Base-by-base conservation (phyloP, 1,140 invertebrate species). In the Papilio polyxenes region DNA sequence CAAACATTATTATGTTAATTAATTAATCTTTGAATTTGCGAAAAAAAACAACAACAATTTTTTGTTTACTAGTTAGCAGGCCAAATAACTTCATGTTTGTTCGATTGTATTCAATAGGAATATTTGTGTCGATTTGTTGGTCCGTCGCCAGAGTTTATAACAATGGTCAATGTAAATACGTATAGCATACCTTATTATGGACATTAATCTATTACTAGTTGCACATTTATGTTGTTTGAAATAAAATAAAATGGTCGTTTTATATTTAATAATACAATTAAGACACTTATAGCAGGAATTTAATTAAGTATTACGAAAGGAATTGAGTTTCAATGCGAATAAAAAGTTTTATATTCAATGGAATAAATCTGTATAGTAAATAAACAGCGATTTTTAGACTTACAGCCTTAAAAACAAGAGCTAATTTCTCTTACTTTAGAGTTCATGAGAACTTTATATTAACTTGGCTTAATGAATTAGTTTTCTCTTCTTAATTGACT, bases 401-500 rank as follows among this genome's bases (percentile, higher is more conserved):
- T 0, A 15, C 7, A 10, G 44, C 2, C 37, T 48, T 75, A 49
- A 49, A n/a, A 48, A 75, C 17, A 48, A 49, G 40, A 75, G 15
- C n/a, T 49, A 15, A 44, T 75, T 75, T 75, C n/a, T 20, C 8
- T 5, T 62, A 40, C 44, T 20, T 13, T n/a, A 48, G 9, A 20
- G 17, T 74, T 37, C 15, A 17, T 74, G 23, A 17, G 13, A 37
- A 37, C 69, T 86, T 85, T 40, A 56, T 81, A 82, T 85, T 84
- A 83, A 72, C 72, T 75, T 44, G 72, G 69, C 72, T 75, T 44
- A 69, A 81, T 80, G 80, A 75, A 77, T 87, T 87, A 83, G 85
- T 85, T 87, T 87, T 85, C 80, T 76, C 62, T 83, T 74, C 78
- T 75, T 85, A 88, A 86, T 88, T 86, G 85, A 82, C 80, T 85